These are phyloP conservation scores for Glareola pratincola DNA, from an alignment of 2,113 vertebrate species.

Conservation along the genomic window DNA sequence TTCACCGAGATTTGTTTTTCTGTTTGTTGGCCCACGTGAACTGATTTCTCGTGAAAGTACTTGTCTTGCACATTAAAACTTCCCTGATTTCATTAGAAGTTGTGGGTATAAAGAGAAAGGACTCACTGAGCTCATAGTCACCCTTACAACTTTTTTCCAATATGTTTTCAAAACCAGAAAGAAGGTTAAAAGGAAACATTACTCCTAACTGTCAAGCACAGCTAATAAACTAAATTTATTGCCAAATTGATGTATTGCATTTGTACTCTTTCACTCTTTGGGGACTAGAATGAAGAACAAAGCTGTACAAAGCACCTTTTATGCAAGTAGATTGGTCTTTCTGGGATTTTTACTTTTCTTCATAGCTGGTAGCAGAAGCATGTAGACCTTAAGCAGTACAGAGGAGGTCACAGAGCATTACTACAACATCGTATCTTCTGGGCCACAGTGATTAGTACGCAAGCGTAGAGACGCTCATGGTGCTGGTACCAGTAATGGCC, in stretches of 20 bases:
- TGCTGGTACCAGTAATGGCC: background rate
- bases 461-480: background rate
- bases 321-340: background rate
- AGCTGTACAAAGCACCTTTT: background rate
- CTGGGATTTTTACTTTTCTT: background rate
- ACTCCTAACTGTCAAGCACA: background rate
- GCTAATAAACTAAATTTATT: background rate
- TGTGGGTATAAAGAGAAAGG: background rate
- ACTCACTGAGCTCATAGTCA: background rate
- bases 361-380: background rate
- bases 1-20: background rate
- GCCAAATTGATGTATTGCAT: background rate
- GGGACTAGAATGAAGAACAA: background rate
- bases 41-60: background rate
- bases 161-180: background rate
- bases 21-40: background rate
- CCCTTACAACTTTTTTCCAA: background rate
- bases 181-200: background rate
- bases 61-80: background rate
- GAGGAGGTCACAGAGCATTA: background rate
- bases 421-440: background rate
- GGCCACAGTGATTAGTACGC: background rate
- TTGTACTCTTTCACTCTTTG: background rate
- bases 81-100: background rate
- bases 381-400: background rate